These are phyloP conservation scores for Coregonus suidteri DNA, from an alignment of 2,797 vertebrate genomes.

Conservation along the genomic window DNA sequence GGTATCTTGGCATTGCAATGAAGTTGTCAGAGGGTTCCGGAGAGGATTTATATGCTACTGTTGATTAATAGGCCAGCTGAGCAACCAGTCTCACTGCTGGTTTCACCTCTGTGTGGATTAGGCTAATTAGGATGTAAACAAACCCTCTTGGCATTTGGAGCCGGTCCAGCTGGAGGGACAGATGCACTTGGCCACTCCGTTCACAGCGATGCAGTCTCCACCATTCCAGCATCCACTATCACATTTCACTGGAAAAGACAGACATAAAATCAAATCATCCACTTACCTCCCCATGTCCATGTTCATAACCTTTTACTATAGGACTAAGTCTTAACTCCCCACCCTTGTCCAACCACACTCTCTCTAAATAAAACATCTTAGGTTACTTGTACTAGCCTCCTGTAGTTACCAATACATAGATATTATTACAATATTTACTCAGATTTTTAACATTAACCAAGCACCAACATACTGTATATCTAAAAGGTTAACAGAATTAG, in stretches of 20 bases:
- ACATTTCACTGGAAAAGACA: constrained; percentile 75
- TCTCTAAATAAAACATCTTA: too few relatives aligned
- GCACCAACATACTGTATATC: too few relatives aligned
- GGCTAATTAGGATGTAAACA: constrained; percentile 44
- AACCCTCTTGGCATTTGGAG: constrained; percentile 85
- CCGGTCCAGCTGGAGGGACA: constrained; percentile 86
- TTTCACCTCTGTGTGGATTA: constrained; percentile 36
- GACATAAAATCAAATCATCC: neutral
- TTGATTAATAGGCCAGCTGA: constrained; percentile 32
- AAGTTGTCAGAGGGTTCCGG: neutral
- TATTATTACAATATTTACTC: neutral
- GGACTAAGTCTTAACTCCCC: neutral
- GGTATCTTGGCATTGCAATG: constrained; percentile 12
- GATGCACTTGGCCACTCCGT: constrained; percentile 80
- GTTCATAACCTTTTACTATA: neutral
- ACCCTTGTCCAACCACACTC: too few relatives aligned
- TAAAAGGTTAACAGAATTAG: neutral
- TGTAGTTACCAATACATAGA: neutral
- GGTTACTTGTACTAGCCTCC: too few relatives aligned
- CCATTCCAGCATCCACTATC: constrained; percentile 86
- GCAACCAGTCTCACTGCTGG: constrained; percentile 24
- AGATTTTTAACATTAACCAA: neutral
- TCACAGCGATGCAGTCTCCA: constrained; percentile 81
- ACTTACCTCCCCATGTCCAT: neutral
- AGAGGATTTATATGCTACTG: neutral